These are phyloP conservation scores for Diorhabda elongata DNA, from an alignment of 1,140 invertebrate genomes.

Conservation along the genomic window DNA sequence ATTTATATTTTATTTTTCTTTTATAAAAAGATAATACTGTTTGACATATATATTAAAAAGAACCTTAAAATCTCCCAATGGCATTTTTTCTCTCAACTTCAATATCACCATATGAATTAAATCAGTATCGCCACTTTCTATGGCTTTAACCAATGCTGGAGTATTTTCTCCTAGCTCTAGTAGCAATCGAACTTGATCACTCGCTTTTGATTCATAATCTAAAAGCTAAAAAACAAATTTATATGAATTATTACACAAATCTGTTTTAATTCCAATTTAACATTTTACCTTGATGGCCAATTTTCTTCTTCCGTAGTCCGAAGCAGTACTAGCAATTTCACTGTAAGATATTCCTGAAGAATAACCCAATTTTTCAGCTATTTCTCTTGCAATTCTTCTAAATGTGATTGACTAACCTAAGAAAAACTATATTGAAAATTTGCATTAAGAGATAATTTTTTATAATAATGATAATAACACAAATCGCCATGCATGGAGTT, in stretches of 20 bases:
- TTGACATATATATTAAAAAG: background rate
- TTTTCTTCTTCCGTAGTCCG: conserved; percentile 78
- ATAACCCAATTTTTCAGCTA: conserved; percentile 83
- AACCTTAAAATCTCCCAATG: conserved; percentile 77
- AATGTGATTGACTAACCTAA: conserved; percentile 75
- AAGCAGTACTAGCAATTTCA: conserved; percentile 87
- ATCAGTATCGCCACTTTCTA: conserved; percentile 93
- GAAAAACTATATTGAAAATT: conserved; percentile 5
- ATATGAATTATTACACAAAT: background rate
- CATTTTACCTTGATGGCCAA: conserved; percentile 79
- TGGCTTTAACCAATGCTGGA: conserved; percentile 81
- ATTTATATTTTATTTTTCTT: no score
- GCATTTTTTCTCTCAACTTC: conserved; percentile 75
- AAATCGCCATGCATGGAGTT: no score
- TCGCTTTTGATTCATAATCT: conserved; percentile 84
- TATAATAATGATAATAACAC: no score
- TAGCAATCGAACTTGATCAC: conserved; percentile 74
- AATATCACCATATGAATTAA: conserved; percentile 85
- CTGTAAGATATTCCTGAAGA: conserved; percentile 88
- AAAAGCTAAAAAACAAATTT: conserved; percentile 59
- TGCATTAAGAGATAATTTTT: no score
- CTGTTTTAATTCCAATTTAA: no score
- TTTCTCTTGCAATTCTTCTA: conserved; percentile 86
- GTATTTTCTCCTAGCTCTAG: conserved; percentile 77
- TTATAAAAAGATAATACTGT: no score